Conservation (phyloP, 37 sponge, comb jelly and placozoan genomes). For the Theonella swinhoei region DNA sequence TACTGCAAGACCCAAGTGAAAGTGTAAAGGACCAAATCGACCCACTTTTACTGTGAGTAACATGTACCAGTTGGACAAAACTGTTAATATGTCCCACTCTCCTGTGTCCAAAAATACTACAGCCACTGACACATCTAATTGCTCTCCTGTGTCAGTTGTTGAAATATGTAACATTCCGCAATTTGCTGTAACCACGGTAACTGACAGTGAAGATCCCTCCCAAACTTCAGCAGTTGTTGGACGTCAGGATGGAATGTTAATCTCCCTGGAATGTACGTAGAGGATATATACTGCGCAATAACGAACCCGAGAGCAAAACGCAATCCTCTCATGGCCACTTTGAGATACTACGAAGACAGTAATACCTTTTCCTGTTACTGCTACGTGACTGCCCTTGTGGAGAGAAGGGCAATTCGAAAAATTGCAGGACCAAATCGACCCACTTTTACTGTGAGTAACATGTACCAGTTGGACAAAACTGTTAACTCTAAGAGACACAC, state of each 20-base stretch:
- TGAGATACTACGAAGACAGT: not conserved
- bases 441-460: no score
- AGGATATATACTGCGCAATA: not conserved
- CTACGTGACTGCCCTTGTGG: not conserved
- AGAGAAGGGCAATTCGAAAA: no score
- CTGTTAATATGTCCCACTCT: no score
- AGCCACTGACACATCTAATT: not conserved
- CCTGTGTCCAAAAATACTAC: no score
- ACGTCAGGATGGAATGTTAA: not conserved
- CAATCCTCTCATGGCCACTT: not conserved
- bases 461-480: no score
- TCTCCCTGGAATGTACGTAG: not conserved
- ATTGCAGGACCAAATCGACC: no score
- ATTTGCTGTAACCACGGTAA: not conserved
- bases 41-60: no score
- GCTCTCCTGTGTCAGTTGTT: not conserved
- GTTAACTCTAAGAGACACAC: no score
- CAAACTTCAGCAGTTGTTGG: not conserved
- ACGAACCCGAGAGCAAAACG: not conserved
- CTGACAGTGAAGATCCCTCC: not conserved
- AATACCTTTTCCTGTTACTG: not conserved
- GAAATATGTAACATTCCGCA: not conserved
- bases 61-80: no score
- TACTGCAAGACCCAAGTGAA: no score
- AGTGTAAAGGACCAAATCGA: no score